phyloP scores from a whole-genome alignment of 1,140 invertebrate species.

The Psix sp. region DNA sequence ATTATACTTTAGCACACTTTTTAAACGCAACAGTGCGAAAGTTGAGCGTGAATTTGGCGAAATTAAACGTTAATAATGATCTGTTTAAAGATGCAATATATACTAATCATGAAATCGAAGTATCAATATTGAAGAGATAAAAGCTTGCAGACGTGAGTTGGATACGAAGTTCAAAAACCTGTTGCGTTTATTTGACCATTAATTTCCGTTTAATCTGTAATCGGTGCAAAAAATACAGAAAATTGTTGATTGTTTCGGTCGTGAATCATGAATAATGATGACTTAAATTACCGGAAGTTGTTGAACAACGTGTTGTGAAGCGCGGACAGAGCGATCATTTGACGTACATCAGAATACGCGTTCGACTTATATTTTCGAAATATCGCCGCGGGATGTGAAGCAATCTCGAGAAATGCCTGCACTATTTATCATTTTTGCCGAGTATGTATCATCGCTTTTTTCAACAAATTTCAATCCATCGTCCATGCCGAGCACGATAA shows the following conservation, averaged over 20 bases:
- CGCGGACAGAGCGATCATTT: conserved; percentile 32
- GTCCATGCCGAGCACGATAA: neutral
- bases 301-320: conserved; percentile 38
- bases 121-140: too few relatives aligned
- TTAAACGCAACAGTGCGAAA: too few relatives aligned
- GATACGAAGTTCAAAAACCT: too few relatives aligned
- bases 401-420: conserved; percentile 44
- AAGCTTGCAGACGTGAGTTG: too few relatives aligned
- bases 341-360: conserved; percentile 22
- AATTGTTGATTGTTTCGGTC: conserved; percentile 43
- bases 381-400: conserved; percentile 45
- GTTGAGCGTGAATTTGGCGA: too few relatives aligned
- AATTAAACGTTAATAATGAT: too few relatives aligned
- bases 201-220: conserved; percentile 1
- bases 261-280: conserved; percentile 53
- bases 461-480: conserved; percentile 15
- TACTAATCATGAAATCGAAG: too few relatives aligned
- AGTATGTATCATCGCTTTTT: conserved; percentile 39
- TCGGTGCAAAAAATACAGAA: conserved; percentile 23
- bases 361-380: conserved; percentile 59
- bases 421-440: conserved; percentile 51
- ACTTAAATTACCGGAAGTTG: conserved; percentile 56
- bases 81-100: too few relatives aligned
- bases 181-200: too few relatives aligned
- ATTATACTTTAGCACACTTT: neutral